Evolutionary conservation across 2,797 vertebrate genomes (phyloP), one percentile per base, ranked within the genome.

Genomic region (Dryobates pubescens): DNA sequence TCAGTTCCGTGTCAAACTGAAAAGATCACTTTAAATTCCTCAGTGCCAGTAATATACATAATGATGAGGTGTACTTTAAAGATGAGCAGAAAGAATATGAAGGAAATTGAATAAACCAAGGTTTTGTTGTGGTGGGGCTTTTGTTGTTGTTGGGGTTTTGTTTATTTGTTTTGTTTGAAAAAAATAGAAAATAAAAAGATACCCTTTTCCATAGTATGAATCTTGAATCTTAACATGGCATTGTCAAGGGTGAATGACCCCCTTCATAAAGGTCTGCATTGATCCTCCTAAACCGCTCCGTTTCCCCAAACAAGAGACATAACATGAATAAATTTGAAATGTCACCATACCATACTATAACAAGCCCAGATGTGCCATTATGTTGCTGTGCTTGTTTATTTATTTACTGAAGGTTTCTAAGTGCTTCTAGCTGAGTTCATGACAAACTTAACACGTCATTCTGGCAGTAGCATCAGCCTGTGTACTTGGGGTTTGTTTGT

Each of bases 1-100:
- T 82, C 78, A 70, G 8, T 76, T 51, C 64, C 62, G 76, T 64
- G 69, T 95, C 90, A 87, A 80, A 86, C 67, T 38, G 67, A 86
- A 90, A 95, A 86, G 45, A 84, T 88, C 30, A 5, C 79, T 94
- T 94, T 58, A 62, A 89, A 91, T 91, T 90, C 70, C 43, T 86
- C 64, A 47, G 57, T 61, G 53, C 11, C 22, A 32, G 10, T 47
- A 85, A 88, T n/a, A 72, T 82, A 70, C 36, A 36, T 71, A 73
- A 81, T 29, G 62, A 61, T 73, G 72, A 88, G 77, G 74, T 34
- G 32, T 36, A 17, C 43, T 61, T 74, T 62, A 74, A 84, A 76
- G 89, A 77, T 79, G 51, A 49, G 32, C 69, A 81, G 63, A 75
- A 90, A 71, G 38, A 49, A 63, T 29, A 18, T 67, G 76, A 94